Base-by-base conservation (phyloP, 2,888 invertebrate species). In the Coelinius sp. region DNA sequence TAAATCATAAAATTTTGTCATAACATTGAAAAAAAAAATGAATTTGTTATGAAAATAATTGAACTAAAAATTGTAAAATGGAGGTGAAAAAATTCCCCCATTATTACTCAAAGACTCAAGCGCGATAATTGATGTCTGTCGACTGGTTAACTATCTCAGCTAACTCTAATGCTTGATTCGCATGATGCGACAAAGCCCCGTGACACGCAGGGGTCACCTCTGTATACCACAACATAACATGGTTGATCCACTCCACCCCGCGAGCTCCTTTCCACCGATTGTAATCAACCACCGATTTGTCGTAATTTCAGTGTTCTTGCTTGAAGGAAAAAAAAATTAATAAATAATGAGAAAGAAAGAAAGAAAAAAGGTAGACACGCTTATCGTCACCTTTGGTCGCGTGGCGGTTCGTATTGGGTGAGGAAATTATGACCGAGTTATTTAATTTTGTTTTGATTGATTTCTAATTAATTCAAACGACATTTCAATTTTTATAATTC, bases 111-210 rank as follows among this genome's bases (percentile, higher is more conserved):
- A 41, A 41, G n/a, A 53, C 6, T 14, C 53, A 7, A 25, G 25
- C 4, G 24, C 52, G 31, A 56, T 56, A 31, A 56, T 56, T 56
- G 56, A 56, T 56, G 56, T 20, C 17, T 31, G 56, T 14, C 31
- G 59, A 59, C 31, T 35, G 2, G 59, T 35, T 59, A 59, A 59
- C 31, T 59, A 35, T 59, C 10, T 14, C 20, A 1, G 17, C 8
- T 56, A 22, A 35, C 59, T 59, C 59, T 59, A 59, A 59, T 59
- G 59, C 59, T 31, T 17, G 35, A 59, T 59, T 59, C 59, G 31
- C 59, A 59, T 59, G 59, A 31, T 31, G 35, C 31, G 20, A 59
- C 31, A 59, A 25, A 27, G 17, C 6, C 20, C 59, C 17, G 10
- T 59, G 12, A 20, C 59, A 53, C 53, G 53, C 12, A 35, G 27